phyloP scores from a whole-genome alignment of 2,113 vertebrate species.

The Panthera tigris region DNA sequence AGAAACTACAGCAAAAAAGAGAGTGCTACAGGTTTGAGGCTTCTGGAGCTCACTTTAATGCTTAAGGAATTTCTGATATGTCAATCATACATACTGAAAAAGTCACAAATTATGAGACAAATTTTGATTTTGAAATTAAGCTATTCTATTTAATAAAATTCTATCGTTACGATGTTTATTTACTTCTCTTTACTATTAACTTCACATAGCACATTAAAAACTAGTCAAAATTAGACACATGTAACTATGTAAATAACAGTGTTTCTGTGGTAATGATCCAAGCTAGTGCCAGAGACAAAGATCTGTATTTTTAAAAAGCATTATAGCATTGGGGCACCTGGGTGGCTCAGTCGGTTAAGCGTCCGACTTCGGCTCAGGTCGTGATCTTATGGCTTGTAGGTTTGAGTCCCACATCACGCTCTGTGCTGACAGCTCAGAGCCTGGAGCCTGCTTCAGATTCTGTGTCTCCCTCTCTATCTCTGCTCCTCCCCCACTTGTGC shows the following conservation, averaged over 20 bases:
- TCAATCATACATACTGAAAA: neutral
- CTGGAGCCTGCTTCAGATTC: too few relatives aligned
- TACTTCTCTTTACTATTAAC: neutral
- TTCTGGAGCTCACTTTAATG: neutral
- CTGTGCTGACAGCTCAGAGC: too few relatives aligned
- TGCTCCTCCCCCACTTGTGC: too few relatives aligned
- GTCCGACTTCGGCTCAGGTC: too few relatives aligned
- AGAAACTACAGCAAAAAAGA: neutral
- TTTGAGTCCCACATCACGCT: too few relatives aligned
- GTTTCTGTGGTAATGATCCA: neutral
- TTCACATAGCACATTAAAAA: neutral
- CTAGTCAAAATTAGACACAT: neutral
- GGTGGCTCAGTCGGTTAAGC: too few relatives aligned
- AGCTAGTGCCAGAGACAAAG: neutral
- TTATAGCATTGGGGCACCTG: too few relatives aligned
- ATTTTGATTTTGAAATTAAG: neutral
- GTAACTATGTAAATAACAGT: neutral
- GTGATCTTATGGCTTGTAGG: too few relatives aligned
- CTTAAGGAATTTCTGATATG: neutral
- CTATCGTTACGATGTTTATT: neutral
- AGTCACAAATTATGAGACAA: neutral
- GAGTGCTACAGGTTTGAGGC: neutral
- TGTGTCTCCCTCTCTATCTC: too few relatives aligned
- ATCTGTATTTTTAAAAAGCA: neutral
- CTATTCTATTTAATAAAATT: neutral